Conservation (phyloP, 2,113 vertebrate genomes). For the Lampris incognitus region DNA sequence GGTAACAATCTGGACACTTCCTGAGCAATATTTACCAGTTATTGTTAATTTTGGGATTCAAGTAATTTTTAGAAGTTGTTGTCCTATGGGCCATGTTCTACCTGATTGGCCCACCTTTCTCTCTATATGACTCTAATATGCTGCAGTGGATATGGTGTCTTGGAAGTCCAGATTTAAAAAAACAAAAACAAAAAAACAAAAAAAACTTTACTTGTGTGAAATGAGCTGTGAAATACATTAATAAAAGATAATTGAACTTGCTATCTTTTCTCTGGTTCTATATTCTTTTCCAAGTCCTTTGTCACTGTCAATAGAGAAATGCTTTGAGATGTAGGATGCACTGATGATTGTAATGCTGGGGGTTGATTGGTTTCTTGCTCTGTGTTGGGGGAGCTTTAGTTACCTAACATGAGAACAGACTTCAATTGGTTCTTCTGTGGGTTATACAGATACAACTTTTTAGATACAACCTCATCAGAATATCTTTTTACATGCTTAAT, state of each 20-base stretch:
- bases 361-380: conserved; percentile 25
- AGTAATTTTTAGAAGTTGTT: neutral
- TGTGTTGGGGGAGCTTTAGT: conserved; percentile 27
- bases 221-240: conserved; percentile 75
- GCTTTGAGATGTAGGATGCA: neutral
- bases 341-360: neutral
- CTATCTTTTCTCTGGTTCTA: conserved; percentile 53
- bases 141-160: conserved; percentile 47
- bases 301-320: conserved; percentile 17
- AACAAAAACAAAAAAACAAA: conserved; percentile 19
- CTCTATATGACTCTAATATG: conserved; percentile 51
- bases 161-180: conserved; percentile 40
- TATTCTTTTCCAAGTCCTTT: conserved; percentile 51
- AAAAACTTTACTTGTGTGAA: conserved; percentile 68
- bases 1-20: neutral
- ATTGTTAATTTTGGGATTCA: neutral
- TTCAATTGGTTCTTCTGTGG: conserved; percentile 33
- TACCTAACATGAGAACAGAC: conserved; percentile 62
- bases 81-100: neutral
- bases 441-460: neutral
- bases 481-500: no score
- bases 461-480: neutral
- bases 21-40: neutral
- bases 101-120: conserved; percentile 10
- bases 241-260: conserved; percentile 77